Evolutionary conservation across 1,140 invertebrate species (phyloP).

Genomic region (Drosophila albomicans): DNA sequence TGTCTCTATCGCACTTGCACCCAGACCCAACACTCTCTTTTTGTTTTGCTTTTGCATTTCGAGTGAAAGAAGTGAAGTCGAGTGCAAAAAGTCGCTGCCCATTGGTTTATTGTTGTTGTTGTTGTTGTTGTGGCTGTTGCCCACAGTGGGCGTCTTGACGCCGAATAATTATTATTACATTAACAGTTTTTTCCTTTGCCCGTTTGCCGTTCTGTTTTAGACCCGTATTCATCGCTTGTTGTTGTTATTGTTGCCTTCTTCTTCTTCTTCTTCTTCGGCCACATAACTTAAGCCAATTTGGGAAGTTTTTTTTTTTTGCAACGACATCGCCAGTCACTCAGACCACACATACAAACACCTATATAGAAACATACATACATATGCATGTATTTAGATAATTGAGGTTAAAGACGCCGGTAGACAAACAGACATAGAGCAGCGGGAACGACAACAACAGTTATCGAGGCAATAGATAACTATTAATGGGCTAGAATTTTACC

Average conservation of each 20-base stretch:
- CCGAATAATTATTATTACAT: constrained; percentile 50
- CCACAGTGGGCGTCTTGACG: constrained; percentile 39
- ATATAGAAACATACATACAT: not conserved
- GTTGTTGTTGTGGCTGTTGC: not conserved
- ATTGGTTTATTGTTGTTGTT: not conserved
- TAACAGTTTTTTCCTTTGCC: constrained; percentile 29
- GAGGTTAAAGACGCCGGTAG: constrained; percentile 32
- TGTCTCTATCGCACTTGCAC: not conserved
- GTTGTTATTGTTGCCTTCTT: not conserved
- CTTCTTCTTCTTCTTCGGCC: not conserved
- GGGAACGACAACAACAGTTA: constrained; percentile 16
- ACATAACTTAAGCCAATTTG: constrained; percentile 45
- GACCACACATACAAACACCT: not conserved
- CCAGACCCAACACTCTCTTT: not conserved
- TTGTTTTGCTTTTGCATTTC: constrained; percentile 6
- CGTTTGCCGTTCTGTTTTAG: constrained; percentile 33
- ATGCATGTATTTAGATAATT: constrained; percentile 23
- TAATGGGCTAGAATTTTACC: constrained; percentile 9
- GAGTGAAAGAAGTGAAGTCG: constrained; percentile 23
- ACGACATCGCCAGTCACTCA: constrained; percentile 19
- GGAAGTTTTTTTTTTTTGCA: constrained; percentile 32
- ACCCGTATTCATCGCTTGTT: constrained; percentile 27
- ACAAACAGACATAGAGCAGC: constrained; percentile 6
- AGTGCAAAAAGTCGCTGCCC: constrained; percentile 16
- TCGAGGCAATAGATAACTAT: constrained; percentile 10